Evolutionary conservation across 2,113 vertebrate species (phyloP), one percentile per base, ranked within the genome.

Genomic region (Osmerus mordax): DNA sequence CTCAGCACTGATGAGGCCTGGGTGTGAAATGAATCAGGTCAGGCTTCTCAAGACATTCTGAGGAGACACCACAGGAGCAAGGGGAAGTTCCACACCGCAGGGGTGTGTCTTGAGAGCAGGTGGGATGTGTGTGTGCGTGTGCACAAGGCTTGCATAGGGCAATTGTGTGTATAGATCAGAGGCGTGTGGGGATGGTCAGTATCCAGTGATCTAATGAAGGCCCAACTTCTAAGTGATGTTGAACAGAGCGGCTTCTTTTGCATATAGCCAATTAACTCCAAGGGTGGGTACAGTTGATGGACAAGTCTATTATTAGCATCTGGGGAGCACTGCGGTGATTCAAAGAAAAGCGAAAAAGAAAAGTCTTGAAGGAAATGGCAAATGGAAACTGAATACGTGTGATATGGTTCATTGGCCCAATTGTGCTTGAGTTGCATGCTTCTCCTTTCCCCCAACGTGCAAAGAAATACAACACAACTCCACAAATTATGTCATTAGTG

Each of bases 191-290:
- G 84, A 80, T 41, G 75, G 83, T 79, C 84, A 84, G 86, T 79
- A 83, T 84, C 79, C 82, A 92, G 83, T 89, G 92, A 92, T 92
- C 91, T 92, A 90, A 93, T 91, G 90, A 92, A 25, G 85, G 82
- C 71, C 85, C 74, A 75, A 82, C 84, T 87, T 87, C 89, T 84
- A 84, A 87, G 78, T 73, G 69, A 75, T 69, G 69, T 81, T 72
- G 51, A 60, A 81, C 21, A 67, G 73, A 72, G 72, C 73, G 79
- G 78, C 79, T 85, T 79, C 82, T 84, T 87, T 86, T 81, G 78
- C 84, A 74, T 83, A 72, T 75, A 77, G 75, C 88, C 92, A 93
- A 91, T 92, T 92, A 93, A 88, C 89, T 90, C 90, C 67, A 21
- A 80, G 89, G 88, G 90, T 69, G 89, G 90, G 89, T 86, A 83